Evolutionary conservation across 2,797 vertebrate species (phyloP), one percentile per base, ranked within the genome.

Genomic region (Eurystomus glaucurus): DNA sequence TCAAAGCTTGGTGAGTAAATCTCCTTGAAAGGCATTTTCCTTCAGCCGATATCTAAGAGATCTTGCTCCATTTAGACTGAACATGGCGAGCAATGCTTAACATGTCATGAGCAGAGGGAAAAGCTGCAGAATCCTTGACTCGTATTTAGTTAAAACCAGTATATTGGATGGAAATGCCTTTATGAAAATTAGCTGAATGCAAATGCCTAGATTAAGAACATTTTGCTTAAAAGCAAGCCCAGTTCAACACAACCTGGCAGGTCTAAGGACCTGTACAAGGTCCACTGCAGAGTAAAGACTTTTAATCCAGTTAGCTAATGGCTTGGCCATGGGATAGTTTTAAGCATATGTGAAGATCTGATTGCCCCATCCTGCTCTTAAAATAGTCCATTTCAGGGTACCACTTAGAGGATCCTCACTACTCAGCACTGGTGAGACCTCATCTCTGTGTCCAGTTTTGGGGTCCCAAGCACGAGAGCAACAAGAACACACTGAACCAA

Each of bases 401-500:
- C 9, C 22, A 16, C 0, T 0, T 1, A 29, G 9, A 60, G 6
- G 3, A 29, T 72, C 28, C 46, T 87, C 52, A 16, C 16, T 9
- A 3, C 31, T 58, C 43, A 79, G 5, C 26, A 43, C 14, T 23
- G 6, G 14, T 79, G 57, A 82, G 8, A 62, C 5, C 17, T 45
- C 26, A 17, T 26, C 21, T 28, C 28, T 35, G 7, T 18, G 11
- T 43, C 18, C 54, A 17, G 29, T 61, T 80, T 50, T 72, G 37
- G 28, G 25, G 2, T 75, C 10, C 14, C 3, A 5, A 45, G 25
- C 25, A 37, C 12, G 58, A 17, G 31, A 35, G 4, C 9, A 18
- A 3, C 1, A 29, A 18, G 17, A 41, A 33, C 2, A 10, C 7
- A 1, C 0, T 11, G 50, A 31, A 50, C 19, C 2, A 18, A 35